phyloP scores from a whole-genome alignment of 2,888 invertebrate species.

The Metacarcinus magister region DNA sequence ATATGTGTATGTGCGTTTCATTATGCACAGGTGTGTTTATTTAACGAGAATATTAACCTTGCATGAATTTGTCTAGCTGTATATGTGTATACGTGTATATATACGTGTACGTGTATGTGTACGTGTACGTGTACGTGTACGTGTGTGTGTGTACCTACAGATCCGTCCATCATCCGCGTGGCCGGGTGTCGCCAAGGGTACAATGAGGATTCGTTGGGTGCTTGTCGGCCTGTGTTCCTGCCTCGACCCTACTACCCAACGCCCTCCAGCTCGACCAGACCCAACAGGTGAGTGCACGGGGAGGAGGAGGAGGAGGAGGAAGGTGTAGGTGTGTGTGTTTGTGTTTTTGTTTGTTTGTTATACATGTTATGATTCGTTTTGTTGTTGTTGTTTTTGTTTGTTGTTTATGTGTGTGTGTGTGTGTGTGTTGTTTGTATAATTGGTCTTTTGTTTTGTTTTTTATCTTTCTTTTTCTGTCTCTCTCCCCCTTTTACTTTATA shows the following conservation, averaged over 20 bases:
- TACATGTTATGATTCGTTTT: too few species aligned
- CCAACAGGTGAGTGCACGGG: slow-evolving; percentile 63
- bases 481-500: too few species aligned
- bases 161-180: slow-evolving; percentile 65
- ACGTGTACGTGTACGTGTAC: background rate
- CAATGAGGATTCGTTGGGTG: slow-evolving; percentile 26
- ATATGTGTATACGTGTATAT: background rate
- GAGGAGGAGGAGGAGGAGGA: background rate
- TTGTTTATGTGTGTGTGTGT: too few species aligned
- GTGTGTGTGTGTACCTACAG: slow-evolving; percentile 4
- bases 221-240: slow-evolving; percentile 54
- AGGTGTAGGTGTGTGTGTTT: background rate
- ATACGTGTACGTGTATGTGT: background rate
- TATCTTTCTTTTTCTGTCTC: too few species aligned
- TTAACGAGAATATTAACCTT: background rate
- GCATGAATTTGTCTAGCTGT: background rate
- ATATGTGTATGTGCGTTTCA: slow-evolving; percentile 62
- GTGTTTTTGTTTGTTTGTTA: too few species aligned
- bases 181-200: slow-evolving; percentile 55
- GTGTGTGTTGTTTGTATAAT: too few species aligned
- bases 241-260: slow-evolving; percentile 51
- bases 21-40: slow-evolving; percentile 48
- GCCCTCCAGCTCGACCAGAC: background rate
- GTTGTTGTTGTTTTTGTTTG: too few species aligned
- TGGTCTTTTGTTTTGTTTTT: too few species aligned